These are phyloP conservation scores for Lacerta agilis DNA, from an alignment of 2,797 vertebrate species.

Conservation along the genomic window DNA sequence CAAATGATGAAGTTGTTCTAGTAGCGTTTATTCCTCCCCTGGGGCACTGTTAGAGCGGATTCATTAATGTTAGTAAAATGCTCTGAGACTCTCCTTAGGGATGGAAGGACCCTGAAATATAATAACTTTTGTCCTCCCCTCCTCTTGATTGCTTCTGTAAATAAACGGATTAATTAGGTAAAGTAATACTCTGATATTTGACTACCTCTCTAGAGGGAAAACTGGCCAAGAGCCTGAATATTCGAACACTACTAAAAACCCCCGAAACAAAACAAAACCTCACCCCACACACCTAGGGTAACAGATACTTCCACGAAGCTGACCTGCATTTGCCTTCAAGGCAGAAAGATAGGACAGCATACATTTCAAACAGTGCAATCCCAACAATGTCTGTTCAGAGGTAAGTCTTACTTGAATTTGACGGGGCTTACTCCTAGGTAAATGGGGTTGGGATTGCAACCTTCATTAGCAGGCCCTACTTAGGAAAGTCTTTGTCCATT, in stretches of 20 bases:
- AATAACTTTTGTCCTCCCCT: not conserved
- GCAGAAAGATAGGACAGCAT: not conserved
- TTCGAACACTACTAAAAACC: not conserved
- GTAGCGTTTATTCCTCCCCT: conserved; percentile 3
- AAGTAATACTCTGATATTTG: not conserved
- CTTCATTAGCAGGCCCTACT: too few relatives aligned
- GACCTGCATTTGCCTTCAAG: not conserved
- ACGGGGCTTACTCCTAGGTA: too few relatives aligned
- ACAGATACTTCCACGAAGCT: not conserved
- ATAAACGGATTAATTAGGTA: conserved; percentile 29
- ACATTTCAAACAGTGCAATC: too few relatives aligned
- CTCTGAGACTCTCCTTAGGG: not conserved
- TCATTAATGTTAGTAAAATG: conserved; percentile 16
- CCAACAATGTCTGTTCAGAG: too few relatives aligned
- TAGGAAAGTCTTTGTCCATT: too few relatives aligned
- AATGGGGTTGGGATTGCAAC: too few relatives aligned
- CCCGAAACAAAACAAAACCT: too few relatives aligned
- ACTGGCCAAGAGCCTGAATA: not conserved
- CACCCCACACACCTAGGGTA: not conserved
- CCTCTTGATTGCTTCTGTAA: not conserved
- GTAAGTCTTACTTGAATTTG: too few relatives aligned
- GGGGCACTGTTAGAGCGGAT: not conserved
- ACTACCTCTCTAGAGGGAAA: conserved; percentile 9
- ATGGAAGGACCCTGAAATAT: not conserved
- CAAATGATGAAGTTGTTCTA: not conserved